Base-by-base conservation (phyloP, 2,113 vertebrate genomes). In the Beaufortia kweichowensis region DNA sequence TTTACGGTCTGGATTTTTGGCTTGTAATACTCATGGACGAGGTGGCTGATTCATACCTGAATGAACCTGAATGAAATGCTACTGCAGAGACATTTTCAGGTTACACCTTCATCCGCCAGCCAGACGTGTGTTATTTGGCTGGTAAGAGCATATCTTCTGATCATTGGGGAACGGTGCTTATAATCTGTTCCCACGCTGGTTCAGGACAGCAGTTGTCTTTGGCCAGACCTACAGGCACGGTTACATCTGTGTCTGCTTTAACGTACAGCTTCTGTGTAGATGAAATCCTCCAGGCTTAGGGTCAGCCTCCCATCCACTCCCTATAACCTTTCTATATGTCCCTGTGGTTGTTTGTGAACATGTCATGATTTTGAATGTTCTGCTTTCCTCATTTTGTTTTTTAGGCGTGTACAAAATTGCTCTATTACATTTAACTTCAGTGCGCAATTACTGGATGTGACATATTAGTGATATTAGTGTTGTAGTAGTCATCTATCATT, bases 31-130 rank as follows among this genome's bases (percentile, higher is more conserved):
- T 64, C 28, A 33, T 6, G 17, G 26, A 64, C 26, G 53, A 35
- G 29, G 29, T 1, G 1, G 55, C 29, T 56, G 62, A 78, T 78
- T 65, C 43, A 59, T 41, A 26, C 24, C 62, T 61, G 56, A 74
- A 21, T 23, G 17, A 48, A 74, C 12, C 24, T 48, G 26, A 28
- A 67, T 14, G 24, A 29, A 48, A 67, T 48, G 63, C 1, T 5
- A 48, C 17, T 19, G 41, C 8, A 48, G 17, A 48, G 41, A 15
- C 1, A 19, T 48, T 67, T 19, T 19, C 43, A 11, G 15, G 9
- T 48, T n/a, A 67, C 26, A 67, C 41, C 6, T 53, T 7, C 19
- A 53, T 21, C 48, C 15, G 48, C 48, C 6, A n/a, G 48, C 48
- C 48, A 21, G 48, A 53, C 19, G 15, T 19, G 15, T 5, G 43